Evolutionary conservation across 2,797 vertebrate genomes (phyloP).

Genomic region (Diceros bicornis): DNA sequence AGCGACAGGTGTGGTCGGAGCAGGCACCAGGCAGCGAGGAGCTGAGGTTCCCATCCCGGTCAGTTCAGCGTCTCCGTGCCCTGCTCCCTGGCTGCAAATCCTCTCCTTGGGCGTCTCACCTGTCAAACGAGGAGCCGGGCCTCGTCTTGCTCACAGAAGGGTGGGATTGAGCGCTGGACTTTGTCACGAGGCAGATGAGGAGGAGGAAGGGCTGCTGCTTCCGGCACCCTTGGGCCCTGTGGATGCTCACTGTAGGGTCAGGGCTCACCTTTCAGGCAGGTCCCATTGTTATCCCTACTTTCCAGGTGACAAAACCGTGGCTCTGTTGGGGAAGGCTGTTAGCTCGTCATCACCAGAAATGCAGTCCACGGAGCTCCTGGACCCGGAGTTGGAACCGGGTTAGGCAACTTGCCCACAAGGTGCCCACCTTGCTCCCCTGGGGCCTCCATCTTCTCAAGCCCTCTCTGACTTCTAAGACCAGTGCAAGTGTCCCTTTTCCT

Average conservation of each 20-base stretch:
- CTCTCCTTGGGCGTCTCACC: accelerated
- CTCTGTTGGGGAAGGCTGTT: accelerated
- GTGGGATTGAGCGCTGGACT: accelerated
- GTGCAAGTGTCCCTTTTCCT: neutral
- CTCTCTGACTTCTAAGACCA: neutral
- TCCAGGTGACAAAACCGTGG: neutral
- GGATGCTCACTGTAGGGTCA: neutral
- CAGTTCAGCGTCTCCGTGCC: accelerated
- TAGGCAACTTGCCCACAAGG: accelerated
- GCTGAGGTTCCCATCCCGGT: accelerated
- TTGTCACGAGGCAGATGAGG: accelerated
- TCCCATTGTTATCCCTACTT: neutral
- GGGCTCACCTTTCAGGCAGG: neutral
- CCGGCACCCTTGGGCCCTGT: accelerated
- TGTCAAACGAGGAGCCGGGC: neutral
- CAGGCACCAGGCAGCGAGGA: accelerated
- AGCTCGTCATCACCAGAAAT: accelerated
- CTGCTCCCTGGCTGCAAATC: neutral
- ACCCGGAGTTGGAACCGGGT: accelerated
- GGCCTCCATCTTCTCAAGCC: too few species aligned
- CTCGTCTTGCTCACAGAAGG: accelerated
- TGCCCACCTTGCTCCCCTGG: neutral
- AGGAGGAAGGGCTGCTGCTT: accelerated
- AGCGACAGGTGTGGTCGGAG: accelerated
- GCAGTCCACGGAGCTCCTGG: accelerated